These are phyloP conservation scores for Carassius carassius DNA, from an alignment of 2,113 vertebrate genomes.

Conservation along the genomic window DNA sequence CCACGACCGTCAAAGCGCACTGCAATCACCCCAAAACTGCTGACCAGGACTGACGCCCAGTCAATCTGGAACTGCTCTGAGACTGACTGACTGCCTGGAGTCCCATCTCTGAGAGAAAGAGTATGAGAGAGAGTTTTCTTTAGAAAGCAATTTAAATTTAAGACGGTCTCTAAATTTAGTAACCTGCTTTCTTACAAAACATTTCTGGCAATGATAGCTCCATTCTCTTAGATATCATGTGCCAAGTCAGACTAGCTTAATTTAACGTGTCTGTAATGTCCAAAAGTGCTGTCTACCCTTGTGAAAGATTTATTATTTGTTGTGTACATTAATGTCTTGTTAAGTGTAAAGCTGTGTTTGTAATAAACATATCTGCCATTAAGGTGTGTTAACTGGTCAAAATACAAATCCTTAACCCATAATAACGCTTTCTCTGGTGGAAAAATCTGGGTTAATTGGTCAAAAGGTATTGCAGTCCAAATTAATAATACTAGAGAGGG, in stretches of 20 bases:
- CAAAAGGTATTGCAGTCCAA: too few relatives aligned
- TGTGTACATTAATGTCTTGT: neutral
- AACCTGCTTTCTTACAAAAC: neutral
- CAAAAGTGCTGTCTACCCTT: neutral
- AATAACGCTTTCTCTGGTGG: too few relatives aligned
- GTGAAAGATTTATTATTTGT: neutral
- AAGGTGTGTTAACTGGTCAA: too few relatives aligned
- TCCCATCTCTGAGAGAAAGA: constrained; percentile 78
- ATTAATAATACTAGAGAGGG: too few relatives aligned
- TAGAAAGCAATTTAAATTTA: neutral
- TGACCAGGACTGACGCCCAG: constrained; percentile 91
- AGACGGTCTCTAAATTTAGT: neutral
- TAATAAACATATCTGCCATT: too few relatives aligned
- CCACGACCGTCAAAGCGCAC: constrained; percentile 87
- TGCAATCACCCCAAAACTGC: constrained; percentile 84
- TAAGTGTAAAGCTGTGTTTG: too few relatives aligned
- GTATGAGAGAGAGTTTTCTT: neutral
- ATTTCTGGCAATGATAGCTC: neutral
- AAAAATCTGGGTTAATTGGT: too few relatives aligned
- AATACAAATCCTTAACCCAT: too few relatives aligned
- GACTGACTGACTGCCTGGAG: constrained; percentile 88
- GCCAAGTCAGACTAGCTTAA: neutral
- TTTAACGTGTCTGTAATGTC: neutral
- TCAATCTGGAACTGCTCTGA: constrained; percentile 85
- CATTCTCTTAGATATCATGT: neutral